Evolutionary conservation across 2,797 vertebrate species (phyloP).

Genomic region (Centroberyx gerrardi): DNA sequence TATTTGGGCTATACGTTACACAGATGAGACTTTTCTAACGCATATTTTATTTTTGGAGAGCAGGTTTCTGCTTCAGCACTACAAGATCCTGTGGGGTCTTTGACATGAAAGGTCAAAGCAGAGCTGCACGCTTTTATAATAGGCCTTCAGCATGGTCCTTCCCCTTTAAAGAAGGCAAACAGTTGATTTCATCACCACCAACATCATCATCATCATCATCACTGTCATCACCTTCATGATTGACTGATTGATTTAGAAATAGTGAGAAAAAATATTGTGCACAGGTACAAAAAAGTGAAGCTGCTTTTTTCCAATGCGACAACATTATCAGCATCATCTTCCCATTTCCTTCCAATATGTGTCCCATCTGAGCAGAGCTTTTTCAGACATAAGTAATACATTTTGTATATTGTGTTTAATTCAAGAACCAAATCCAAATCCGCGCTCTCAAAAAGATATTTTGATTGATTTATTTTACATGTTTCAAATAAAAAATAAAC

Average conservation of each 20-base stretch:
- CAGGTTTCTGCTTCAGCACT: neutral
- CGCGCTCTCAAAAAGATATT: too few species aligned
- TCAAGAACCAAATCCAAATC: too few species aligned
- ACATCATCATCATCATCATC: neutral
- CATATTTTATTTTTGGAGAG: too few species aligned
- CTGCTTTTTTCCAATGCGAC: too few species aligned
- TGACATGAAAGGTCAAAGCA: neutral
- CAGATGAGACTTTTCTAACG: too few species aligned
- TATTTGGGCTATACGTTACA: neutral
- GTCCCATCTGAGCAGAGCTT: neutral
- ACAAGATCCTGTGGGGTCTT: neutral
- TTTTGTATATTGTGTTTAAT: too few species aligned
- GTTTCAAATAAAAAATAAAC: too few species aligned
- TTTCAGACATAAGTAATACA: too few species aligned
- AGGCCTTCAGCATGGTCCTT: neutral
- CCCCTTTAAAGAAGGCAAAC: neutral
- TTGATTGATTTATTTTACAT: too few species aligned
- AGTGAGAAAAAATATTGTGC: too few species aligned
- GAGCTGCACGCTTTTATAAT: neutral
- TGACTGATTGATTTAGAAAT: too few species aligned
- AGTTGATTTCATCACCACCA: neutral
- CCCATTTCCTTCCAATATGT: neutral
- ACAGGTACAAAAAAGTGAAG: too few species aligned
- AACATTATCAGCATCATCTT: neutral
- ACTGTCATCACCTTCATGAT: neutral